Conservation (phyloP, 1,140 invertebrate species). For the Drosophila navojoa region DNA sequence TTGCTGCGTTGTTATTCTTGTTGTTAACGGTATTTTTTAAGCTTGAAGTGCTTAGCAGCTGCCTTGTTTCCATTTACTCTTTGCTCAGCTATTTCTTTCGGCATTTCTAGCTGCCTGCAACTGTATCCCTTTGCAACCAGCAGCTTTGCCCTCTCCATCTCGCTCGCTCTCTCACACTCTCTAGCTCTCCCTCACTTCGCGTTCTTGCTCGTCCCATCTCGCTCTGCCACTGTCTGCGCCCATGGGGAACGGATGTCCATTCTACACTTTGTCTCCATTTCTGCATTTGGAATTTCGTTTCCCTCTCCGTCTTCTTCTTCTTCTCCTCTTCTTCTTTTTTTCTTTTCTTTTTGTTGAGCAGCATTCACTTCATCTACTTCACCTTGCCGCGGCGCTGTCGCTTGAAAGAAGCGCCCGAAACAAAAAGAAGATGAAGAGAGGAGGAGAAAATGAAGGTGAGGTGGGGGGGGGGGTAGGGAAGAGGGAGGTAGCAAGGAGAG, state of each 20-base stretch:
- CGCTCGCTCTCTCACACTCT: background rate
- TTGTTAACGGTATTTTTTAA: constrained; percentile 34
- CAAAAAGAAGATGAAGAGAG: constrained; percentile 11
- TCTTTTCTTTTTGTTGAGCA: constrained; percentile 55
- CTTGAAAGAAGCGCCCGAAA: constrained; percentile 19
- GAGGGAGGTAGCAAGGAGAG: background rate
- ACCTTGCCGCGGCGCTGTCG: constrained; percentile 18
- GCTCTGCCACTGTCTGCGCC: background rate
- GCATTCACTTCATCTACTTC: constrained; percentile 51
- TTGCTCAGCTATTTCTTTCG: constrained; percentile 12
- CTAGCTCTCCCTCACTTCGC: too few relatives aligned
- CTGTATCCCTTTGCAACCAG: constrained; percentile 18
- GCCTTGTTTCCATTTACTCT: constrained; percentile 27
- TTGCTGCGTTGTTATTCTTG: constrained; percentile 14
- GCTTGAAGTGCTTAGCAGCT: constrained; percentile 34
- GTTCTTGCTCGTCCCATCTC: background rate
- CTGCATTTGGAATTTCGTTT: constrained; percentile 56
- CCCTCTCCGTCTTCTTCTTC: constrained; percentile 35
- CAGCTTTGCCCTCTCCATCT: background rate
- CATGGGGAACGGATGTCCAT: constrained; percentile 26
- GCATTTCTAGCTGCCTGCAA: constrained; percentile 39
- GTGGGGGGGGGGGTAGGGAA: background rate
- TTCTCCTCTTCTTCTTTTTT: constrained; percentile 40
- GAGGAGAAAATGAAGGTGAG: too few relatives aligned
- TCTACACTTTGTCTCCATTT: constrained; percentile 45